These are phyloP conservation scores for Cygnus olor DNA, from an alignment of 2,797 vertebrate species.

Conservation along the genomic window DNA sequence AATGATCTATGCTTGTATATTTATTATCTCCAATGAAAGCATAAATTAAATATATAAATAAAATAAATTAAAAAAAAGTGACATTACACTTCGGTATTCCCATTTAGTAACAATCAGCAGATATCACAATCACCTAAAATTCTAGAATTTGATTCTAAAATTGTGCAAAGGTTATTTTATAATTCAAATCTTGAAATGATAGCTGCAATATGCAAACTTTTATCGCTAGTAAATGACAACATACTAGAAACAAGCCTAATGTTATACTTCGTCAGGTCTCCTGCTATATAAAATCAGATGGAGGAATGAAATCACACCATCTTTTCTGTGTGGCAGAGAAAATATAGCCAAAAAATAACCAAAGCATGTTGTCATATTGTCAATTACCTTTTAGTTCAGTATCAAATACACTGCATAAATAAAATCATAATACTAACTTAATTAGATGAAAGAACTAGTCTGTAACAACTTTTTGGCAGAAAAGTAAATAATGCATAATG, in stretches of 20 bases:
- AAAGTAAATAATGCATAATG: slow-evolving; percentile 36
- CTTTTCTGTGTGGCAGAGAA: slow-evolving; percentile 26
- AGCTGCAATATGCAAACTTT: neutral
- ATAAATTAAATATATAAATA: no score
- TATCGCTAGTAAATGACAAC: neutral
- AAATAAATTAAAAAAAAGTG: no score
- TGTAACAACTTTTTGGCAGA: neutral
- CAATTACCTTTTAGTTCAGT: neutral
- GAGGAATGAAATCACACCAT: neutral
- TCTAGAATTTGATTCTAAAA: slow-evolving; percentile 4
- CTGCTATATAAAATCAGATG: slow-evolving; percentile 14
- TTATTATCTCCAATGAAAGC: neutral
- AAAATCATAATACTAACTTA: slow-evolving; percentile 46
- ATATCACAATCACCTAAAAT: neutral
- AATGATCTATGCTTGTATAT: neutral
- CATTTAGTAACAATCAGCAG: neutral
- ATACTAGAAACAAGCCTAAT: slow-evolving; percentile 1
- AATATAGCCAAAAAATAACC: slow-evolving; percentile 15
- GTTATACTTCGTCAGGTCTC: neutral
- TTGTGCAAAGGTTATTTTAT: neutral
- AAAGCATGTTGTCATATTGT: neutral
- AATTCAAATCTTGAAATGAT: neutral
- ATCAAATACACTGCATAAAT: slow-evolving; percentile 47
- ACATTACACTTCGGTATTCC: neutral
- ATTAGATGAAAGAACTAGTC: slow-evolving; percentile 10